A percentile compares a stretch with the other conserved stretches of the same genome.
Conservation (phyloP, 2,888 invertebrate genomes). For the Ligdia adustata region DNA sequence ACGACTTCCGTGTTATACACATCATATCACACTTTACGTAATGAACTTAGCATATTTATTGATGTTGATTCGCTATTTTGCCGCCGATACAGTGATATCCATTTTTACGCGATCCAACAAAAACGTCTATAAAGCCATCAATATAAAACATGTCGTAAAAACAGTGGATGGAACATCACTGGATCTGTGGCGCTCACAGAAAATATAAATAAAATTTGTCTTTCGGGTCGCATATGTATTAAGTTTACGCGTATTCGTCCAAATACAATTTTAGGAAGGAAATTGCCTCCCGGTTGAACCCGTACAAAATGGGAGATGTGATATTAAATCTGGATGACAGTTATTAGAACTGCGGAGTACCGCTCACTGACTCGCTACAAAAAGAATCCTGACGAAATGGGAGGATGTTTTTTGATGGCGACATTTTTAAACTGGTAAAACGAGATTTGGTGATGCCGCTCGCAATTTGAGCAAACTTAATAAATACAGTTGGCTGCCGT, state of each 20-base stretch:
- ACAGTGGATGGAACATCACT: conserved; percentile 44
- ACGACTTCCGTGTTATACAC: conserved; percentile 26
- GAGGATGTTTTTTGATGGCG: conserved; percentile 56
- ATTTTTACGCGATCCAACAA: conserved; percentile 26
- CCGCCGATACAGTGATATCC: conserved; percentile 18
- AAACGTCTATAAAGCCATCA: conserved; percentile 50
- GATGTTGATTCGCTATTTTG: conserved; percentile 30
- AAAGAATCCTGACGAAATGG: conserved; percentile 61
- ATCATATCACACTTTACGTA: conserved; percentile 29
- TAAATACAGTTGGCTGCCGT: too few species aligned
- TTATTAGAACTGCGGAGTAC: conserved; percentile 72
- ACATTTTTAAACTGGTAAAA: conserved; percentile 53
- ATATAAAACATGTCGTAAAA: conserved; percentile 66
- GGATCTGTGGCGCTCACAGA: conserved; percentile 48
- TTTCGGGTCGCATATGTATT: conserved; percentile 74
- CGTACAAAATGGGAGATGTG: conserved; percentile 75
- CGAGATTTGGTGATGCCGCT: conserved; percentile 33
- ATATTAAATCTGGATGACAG: conserved; percentile 82
- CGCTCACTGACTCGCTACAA: conserved; percentile 52
- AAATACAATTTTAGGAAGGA: conserved; percentile 80
- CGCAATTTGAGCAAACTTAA: conserved; percentile 22
- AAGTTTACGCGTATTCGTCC: conserved; percentile 75
- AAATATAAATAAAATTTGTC: conserved; percentile 77
- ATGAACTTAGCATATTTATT: conserved; percentile 30
- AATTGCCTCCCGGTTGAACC: conserved; percentile 73